phyloP scores from a whole-genome alignment of 1,140 invertebrate genomes.

The Drosophila bocki region DNA sequence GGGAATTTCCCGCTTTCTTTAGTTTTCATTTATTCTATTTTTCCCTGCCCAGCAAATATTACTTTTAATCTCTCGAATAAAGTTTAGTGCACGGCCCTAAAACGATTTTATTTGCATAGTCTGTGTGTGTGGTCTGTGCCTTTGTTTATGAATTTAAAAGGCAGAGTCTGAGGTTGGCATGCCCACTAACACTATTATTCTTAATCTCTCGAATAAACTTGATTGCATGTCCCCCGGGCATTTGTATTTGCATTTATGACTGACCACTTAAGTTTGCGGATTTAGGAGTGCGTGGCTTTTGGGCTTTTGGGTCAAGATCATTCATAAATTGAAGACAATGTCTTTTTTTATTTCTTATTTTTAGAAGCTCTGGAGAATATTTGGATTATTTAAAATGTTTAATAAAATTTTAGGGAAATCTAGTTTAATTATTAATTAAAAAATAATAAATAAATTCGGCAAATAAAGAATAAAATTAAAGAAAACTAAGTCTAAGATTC shows the following conservation, averaged over 20 bases:
- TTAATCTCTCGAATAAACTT: slow-evolving; percentile 19
- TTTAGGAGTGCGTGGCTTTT: not conserved
- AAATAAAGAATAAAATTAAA: no score
- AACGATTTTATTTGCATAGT: slow-evolving; percentile 14
- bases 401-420: not conserved
- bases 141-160: slow-evolving; percentile 12
- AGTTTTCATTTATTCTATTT: not conserved
- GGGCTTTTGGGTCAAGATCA: no score
- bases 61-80: slow-evolving; percentile 14
- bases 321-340: not conserved
- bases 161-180: not conserved
- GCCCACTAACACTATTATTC: slow-evolving; percentile 3
- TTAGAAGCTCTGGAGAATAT: not conserved
- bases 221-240: slow-evolving; percentile 12
- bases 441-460: no score
- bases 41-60: not conserved
- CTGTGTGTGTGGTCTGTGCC: not conserved
- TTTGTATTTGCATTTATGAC: slow-evolving; percentile 18
- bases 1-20: not conserved
- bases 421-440: no score
- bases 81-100: slow-evolving; percentile 17
- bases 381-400: not conserved
- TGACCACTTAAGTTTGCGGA: slow-evolving; percentile 4
- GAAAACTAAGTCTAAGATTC: no score
- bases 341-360: not conserved